These are phyloP conservation scores for Cydia amplana DNA, from an alignment of 1,140 invertebrate species.

Conservation along the genomic window DNA sequence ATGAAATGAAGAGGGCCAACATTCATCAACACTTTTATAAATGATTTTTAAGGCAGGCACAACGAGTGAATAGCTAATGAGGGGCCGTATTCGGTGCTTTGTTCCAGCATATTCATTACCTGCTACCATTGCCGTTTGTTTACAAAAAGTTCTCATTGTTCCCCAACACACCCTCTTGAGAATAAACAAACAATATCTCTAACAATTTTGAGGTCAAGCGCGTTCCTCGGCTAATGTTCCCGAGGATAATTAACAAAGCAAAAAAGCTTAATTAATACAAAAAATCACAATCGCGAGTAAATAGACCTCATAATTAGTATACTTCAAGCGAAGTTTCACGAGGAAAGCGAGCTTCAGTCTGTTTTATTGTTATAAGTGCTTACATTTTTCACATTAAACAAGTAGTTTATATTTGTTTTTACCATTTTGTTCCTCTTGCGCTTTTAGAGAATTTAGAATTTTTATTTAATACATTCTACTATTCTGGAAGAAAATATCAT, in stretches of 20 bases:
- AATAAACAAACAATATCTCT: slow-evolving; percentile 69
- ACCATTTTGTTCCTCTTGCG: neutral
- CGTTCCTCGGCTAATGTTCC: slow-evolving; percentile 59
- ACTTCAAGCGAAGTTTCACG: slow-evolving; percentile 25
- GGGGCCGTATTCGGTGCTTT: slow-evolving; percentile 62
- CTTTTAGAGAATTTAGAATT: neutral
- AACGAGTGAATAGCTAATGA: slow-evolving; percentile 72
- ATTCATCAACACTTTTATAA: slow-evolving; percentile 62
- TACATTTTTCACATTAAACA: slow-evolving; percentile 1
- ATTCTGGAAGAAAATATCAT: neutral
- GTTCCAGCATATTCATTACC: slow-evolving; percentile 75
- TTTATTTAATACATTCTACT: neutral
- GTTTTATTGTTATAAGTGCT: slow-evolving; percentile 1
- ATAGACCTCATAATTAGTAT: slow-evolving; percentile 32
- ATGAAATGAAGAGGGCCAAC: slow-evolving; percentile 45
- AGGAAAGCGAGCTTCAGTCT: slow-evolving; percentile 12
- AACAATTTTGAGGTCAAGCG: slow-evolving; percentile 70
- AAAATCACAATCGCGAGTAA: slow-evolving; percentile 34
- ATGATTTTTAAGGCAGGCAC: slow-evolving; percentile 67
- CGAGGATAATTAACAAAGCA: slow-evolving; percentile 51
- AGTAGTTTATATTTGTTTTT: neutral
- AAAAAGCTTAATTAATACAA: slow-evolving; percentile 54
- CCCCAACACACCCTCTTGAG: slow-evolving; percentile 51
- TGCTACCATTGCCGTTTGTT: slow-evolving; percentile 63
- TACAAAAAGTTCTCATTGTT: slow-evolving; percentile 68